Evolutionary conservation across 2,113 vertebrate genomes (phyloP).

Genomic region (Tetraodon nigroviridis): DNA sequence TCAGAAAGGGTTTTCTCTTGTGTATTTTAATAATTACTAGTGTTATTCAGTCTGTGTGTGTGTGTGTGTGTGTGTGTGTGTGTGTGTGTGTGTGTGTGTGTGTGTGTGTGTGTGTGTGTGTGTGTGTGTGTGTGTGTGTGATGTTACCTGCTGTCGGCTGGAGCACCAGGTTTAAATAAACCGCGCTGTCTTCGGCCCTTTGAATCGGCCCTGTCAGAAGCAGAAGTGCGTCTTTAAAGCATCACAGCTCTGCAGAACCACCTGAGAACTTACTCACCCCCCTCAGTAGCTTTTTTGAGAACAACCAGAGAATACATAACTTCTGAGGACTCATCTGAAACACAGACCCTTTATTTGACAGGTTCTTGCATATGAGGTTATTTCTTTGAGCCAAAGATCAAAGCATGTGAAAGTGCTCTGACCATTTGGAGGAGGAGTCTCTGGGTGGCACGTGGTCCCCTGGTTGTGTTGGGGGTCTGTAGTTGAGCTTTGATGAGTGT

Average conservation of each 20-base stretch:
- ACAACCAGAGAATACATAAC: constrained; percentile 1
- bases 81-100: no score
- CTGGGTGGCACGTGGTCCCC: neutral
- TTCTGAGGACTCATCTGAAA: neutral
- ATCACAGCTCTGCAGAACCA: neutral
- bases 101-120: no score
- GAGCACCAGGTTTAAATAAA: neutral
- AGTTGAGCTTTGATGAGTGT: neutral
- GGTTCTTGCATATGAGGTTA: no score
- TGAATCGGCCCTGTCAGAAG: neutral
- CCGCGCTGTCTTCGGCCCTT: neutral
- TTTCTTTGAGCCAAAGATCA: no score
- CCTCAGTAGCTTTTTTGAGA: neutral
- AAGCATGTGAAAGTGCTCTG: neutral
- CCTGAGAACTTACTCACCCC: constrained; percentile 4
- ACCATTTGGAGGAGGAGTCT: constrained; percentile 2
- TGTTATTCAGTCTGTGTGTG: neutral
- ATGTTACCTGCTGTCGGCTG: neutral
- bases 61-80: neutral
- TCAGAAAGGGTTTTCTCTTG: no score
- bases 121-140: no score
- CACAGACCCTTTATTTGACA: neutral
- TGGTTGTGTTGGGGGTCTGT: neutral
- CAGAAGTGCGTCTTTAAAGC: neutral
- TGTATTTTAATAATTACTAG: no score